These are phyloP conservation scores for Entomyzon cyanotis DNA, from an alignment of 2,113 vertebrate genomes.

Conservation along the genomic window DNA sequence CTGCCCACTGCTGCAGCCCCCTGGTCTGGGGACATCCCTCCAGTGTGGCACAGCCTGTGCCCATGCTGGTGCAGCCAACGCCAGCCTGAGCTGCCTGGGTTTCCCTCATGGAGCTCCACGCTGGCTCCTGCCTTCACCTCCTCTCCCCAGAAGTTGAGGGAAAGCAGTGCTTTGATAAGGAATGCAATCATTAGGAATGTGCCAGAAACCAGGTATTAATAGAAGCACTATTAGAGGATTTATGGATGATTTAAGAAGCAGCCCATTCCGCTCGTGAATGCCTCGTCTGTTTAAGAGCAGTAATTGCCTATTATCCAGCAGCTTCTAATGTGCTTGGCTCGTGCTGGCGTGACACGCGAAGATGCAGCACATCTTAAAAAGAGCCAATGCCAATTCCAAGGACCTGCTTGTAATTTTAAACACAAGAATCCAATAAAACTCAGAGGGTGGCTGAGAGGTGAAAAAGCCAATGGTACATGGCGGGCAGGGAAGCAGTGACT, in stretches of 20 bases:
- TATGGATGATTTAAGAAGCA: slow-evolving; percentile 63
- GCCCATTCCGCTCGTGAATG: slow-evolving; percentile 37
- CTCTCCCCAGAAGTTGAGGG: neutral
- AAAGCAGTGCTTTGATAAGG: neutral
- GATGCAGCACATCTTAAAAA: slow-evolving; percentile 56
- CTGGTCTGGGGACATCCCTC: neutral
- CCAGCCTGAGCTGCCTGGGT: neutral
- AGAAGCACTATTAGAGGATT: slow-evolving; percentile 60
- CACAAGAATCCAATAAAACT: slow-evolving; percentile 9
- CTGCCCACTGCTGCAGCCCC: fast-evolving
- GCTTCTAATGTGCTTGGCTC: slow-evolving; percentile 62
- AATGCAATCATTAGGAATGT: slow-evolving; percentile 53
- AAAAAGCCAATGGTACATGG: fast-evolving
- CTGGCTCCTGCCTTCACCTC: neutral
- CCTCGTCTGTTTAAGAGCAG: slow-evolving; percentile 65
- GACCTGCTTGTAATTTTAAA: slow-evolving; percentile 53
- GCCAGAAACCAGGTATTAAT: slow-evolving; percentile 67
- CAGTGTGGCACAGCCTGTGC: neutral
- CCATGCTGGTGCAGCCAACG: fast-evolving
- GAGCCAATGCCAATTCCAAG: slow-evolving; percentile 4
- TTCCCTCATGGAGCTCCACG: fast-evolving
- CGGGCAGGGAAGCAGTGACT: neutral
- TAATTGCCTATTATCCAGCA: slow-evolving; percentile 69
- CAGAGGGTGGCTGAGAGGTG: neutral
- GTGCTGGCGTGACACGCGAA: slow-evolving; percentile 24